Base-by-base conservation (phyloP, 2,797 vertebrate genomes). In the Paratrypauchen microcephalus region DNA sequence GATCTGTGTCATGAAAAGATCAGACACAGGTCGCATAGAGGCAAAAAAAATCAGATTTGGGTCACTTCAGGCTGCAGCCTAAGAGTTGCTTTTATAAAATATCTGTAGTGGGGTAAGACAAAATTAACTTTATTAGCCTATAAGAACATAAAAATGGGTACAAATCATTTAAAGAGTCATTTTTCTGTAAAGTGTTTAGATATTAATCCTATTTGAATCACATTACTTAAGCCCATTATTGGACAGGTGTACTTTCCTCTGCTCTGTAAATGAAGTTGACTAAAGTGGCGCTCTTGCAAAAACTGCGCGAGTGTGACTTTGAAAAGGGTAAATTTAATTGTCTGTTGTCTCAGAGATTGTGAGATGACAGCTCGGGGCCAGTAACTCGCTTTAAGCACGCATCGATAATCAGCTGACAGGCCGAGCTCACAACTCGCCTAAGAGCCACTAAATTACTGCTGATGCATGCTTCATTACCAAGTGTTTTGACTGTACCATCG, bases 391-490 rank as follows among this genome's bases (percentile, higher is more conserved):
- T 75, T 65, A 47, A 75, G 59, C 75, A 78, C 15, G 64, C 83
- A 74, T 77, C 71, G 77, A 77, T 77, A 71, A 78, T 75, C 73
- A 71, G 66, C 68, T 82, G 77, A 78, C 81, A 76, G 73, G 54
- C 32, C 70, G 5, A 0, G 55, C 57, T 68, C 57, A 60, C 64
- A 83, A 78, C 61, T 69, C 55, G 68, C 75, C 74, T 65, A 2
- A 3, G 45, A 71, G 75, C 70, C 70, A 66, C 26, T 65, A 21
- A 65, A 71, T 71, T 47, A n/a, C 69, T 71, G 73, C 70, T 64
- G 80, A 75, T 70, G 77, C 58, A 72, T n/a, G 68, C 26, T 80
- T 78, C 69, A 77, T 64, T 74, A 71, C 30, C 54, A 72, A 56
- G 54, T 71, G 68, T 74, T 74, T 36, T 68, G 70, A 68, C 71